These are phyloP conservation scores for Pteria penguin DNA, from an alignment of 2,888 invertebrate genomes.

Conservation along the genomic window DNA sequence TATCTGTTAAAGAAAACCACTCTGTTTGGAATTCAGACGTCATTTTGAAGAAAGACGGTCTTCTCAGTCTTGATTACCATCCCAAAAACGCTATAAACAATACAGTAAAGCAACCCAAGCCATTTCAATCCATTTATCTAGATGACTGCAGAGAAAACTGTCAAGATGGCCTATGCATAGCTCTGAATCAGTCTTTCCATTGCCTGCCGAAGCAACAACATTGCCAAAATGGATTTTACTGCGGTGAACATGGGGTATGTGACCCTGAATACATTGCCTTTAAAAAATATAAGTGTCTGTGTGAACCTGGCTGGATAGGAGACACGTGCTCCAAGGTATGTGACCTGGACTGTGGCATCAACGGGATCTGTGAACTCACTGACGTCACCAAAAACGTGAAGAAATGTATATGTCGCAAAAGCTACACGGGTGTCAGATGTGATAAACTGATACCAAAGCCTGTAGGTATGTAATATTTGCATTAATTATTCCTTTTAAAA, in stretches of 20 bases:
- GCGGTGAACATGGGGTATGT: slow-evolving; percentile 34
- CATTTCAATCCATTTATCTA: slow-evolving; percentile 1
- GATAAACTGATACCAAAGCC: slow-evolving; percentile 36
- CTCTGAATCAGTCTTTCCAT: slow-evolving; percentile 2
- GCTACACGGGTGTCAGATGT: slow-evolving; percentile 53
- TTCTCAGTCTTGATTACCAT: not conserved
- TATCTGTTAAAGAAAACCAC: not conserved
- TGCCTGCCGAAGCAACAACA: slow-evolving; percentile 3
- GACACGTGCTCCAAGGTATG: slow-evolving; percentile 53
- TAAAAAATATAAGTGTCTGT: slow-evolving; percentile 44
- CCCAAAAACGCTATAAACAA: not conserved
- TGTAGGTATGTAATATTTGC: too few relatives aligned
- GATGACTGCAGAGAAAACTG: slow-evolving; percentile 25
- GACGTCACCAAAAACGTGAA: not conserved
- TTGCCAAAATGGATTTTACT: slow-evolving; percentile 16
- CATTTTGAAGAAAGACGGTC: not conserved
- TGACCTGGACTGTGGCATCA: slow-evolving; percentile 49
- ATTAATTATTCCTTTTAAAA: too few relatives aligned
- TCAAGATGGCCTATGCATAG: slow-evolving; percentile 4
- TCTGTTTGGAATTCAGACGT: not conserved
- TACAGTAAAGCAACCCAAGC: not conserved
- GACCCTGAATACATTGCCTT: not conserved
- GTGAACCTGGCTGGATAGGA: slow-evolving; percentile 57
- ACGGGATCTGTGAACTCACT: slow-evolving; percentile 3
- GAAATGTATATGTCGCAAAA: slow-evolving; percentile 50